phyloP scores from a whole-genome alignment of 1,140 invertebrate genomes.

The Acromyrmex echinatior region DNA sequence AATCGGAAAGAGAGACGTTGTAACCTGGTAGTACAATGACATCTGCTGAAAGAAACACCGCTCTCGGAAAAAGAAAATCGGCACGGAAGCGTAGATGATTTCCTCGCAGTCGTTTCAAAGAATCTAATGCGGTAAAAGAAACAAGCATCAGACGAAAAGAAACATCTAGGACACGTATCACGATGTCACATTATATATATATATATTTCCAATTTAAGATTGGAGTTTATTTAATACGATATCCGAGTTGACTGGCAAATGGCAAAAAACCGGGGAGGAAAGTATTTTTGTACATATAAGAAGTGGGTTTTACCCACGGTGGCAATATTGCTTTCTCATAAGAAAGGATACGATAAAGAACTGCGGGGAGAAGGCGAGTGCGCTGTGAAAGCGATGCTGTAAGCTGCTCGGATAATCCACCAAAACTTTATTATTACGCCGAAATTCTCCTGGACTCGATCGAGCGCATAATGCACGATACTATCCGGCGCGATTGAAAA shows the following conservation, averaged over 20 bases:
- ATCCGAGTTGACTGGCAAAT: background rate
- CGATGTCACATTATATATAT: background rate
- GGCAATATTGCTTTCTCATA: slow-evolving; percentile 42
- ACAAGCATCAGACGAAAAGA: background rate
- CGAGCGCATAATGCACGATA: slow-evolving; percentile 12
- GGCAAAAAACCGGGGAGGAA: background rate
- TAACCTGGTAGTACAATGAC: background rate
- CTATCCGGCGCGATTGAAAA: slow-evolving; percentile 25
- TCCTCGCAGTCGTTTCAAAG: background rate
- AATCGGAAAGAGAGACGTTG: background rate
- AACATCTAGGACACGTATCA: background rate
- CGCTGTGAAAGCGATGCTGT: background rate
- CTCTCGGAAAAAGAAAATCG: background rate
- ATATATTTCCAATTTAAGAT: slow-evolving; percentile 26
- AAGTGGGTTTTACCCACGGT: slow-evolving; percentile 23
- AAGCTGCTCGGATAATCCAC: slow-evolving; percentile 31
- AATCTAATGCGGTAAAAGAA: background rate
- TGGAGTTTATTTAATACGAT: slow-evolving; percentile 45
- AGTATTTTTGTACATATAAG: slow-evolving; percentile 16
- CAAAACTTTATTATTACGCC: slow-evolving; percentile 47
- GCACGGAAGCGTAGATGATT: background rate
- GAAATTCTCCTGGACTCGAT: slow-evolving; percentile 43
- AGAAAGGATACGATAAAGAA: slow-evolving; percentile 39
- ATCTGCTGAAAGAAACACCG: background rate
- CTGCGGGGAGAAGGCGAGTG: background rate